Percentiles rank a stretch among this genome's conserved stretches.
Evolutionary conservation across 2,113 vertebrate species (phyloP).

Genomic region (Nothocercus nigrocapillus): DNA sequence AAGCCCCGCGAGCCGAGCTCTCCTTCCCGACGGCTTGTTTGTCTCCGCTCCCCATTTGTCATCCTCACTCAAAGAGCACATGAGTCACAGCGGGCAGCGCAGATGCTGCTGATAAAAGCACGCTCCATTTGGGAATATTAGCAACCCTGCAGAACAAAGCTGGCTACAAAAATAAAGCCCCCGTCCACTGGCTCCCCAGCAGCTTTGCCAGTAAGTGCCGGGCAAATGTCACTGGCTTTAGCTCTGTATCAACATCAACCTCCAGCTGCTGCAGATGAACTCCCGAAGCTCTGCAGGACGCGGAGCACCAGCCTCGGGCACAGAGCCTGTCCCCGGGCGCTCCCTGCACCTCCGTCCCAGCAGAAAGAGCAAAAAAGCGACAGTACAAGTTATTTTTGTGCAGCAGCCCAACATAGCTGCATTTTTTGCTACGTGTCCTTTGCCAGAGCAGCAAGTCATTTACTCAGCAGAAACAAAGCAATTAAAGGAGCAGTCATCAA

Average conservation of each 20-base stretch:
- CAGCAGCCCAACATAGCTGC: neutral
- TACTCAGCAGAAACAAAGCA: neutral
- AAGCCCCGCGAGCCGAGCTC: neutral
- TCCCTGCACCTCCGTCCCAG: neutral
- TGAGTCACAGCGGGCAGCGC: constrained; percentile 24
- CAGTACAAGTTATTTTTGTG: accelerated
- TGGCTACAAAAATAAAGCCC: neutral
- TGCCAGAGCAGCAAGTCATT: neutral
- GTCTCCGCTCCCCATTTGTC: constrained; percentile 32
- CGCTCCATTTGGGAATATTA: neutral
- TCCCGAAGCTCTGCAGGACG: accelerated
- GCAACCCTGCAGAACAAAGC: constrained; percentile 19
- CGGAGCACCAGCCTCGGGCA: neutral
- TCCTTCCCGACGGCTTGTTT: neutral
- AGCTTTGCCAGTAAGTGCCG: neutral
- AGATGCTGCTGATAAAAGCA: constrained; percentile 34
- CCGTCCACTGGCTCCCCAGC: neutral
- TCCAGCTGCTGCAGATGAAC: neutral
- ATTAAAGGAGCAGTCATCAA: neutral
- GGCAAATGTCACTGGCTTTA: constrained; percentile 17
- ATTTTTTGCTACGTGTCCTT: neutral
- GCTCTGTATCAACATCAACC: neutral
- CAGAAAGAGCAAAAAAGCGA: neutral
- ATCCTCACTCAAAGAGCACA: constrained; percentile 25
- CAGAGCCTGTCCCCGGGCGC: no score